Conservation (phyloP, 2,888 invertebrate genomes). For the Apoderus coryli region DNA sequence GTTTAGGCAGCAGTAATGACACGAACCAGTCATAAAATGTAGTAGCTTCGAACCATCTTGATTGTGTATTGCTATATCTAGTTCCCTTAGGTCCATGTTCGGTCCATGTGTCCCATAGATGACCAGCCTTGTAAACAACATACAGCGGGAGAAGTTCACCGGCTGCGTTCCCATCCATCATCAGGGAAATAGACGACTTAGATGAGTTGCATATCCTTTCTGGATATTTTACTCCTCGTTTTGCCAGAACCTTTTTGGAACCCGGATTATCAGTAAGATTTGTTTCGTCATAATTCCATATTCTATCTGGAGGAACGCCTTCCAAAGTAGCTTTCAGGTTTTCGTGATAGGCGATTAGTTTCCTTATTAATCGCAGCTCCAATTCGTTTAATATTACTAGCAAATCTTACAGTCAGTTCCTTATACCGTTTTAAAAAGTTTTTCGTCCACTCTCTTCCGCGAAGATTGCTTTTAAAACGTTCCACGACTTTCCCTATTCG, state of each 20-base stretch:
- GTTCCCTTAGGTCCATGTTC: slow-evolving; percentile 12
- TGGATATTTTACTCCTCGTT: slow-evolving; percentile 24
- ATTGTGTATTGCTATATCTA: slow-evolving; percentile 13
- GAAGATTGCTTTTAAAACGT: slow-evolving; percentile 15
- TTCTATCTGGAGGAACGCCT: slow-evolving; percentile 9
- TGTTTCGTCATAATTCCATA: slow-evolving; percentile 25
- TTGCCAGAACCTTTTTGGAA: slow-evolving; percentile 18
- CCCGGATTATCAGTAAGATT: slow-evolving; percentile 28
- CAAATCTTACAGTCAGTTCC: slow-evolving; percentile 9
- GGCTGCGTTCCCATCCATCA: slow-evolving; percentile 21
- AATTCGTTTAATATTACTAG: slow-evolving; percentile 10
- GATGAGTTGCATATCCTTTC: slow-evolving; percentile 17
- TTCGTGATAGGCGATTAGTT: slow-evolving; percentile 9
- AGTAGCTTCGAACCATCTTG: slow-evolving; percentile 13
- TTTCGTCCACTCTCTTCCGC: slow-evolving; percentile 8
- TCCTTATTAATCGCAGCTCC: slow-evolving; percentile 10
- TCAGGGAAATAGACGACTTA: slow-evolving; percentile 15
- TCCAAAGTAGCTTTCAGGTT: slow-evolving; percentile 4
- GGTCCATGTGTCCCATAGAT: slow-evolving; percentile 6
- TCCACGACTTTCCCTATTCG: slow-evolving; percentile 8
- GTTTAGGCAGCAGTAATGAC: slow-evolving; percentile 5
- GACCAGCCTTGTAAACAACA: slow-evolving; percentile 14
- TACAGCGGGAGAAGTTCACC: slow-evolving; percentile 22
- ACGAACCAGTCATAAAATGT: slow-evolving; percentile 13
- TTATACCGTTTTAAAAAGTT: slow-evolving; percentile 9